A percentile compares a stretch with the other conserved stretches of the same genome.
These are phyloP conservation scores for Alcis repandata DNA, from an alignment of 2,888 invertebrate species.

Conservation along the genomic window DNA sequence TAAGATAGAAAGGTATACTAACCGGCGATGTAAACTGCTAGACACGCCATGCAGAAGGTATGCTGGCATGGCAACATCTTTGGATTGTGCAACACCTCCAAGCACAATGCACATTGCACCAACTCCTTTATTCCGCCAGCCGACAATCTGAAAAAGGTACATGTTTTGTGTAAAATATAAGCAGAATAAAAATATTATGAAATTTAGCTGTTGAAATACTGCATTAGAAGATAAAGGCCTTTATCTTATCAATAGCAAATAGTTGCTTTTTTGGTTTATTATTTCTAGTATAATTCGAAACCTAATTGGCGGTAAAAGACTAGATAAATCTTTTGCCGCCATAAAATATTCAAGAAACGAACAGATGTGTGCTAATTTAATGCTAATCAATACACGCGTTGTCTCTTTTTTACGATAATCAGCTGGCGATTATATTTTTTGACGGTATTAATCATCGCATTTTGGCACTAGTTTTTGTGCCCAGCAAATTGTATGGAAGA, in stretches of 20 bases:
- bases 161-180: too few relatives aligned
- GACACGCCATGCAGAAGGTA: slow-evolving; percentile 88
- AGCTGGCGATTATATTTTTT: slow-evolving; percentile 28
- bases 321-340: neutral
- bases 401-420: slow-evolving; percentile 34
- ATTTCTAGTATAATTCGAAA: too few relatives aligned
- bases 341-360: slow-evolving; percentile 6
- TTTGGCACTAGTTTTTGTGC: slow-evolving; percentile 34
- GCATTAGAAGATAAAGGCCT: neutral
- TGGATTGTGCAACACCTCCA: slow-evolving; percentile 85
- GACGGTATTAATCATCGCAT: slow-evolving; percentile 34
- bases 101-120: slow-evolving; percentile 87
- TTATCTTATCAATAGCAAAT: neutral
- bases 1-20: slow-evolving; percentile 33
- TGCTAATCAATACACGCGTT: slow-evolving; percentile 34
- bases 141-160: slow-evolving; percentile 56
- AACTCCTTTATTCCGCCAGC: slow-evolving; percentile 86
- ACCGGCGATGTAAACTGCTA: slow-evolving; percentile 81
- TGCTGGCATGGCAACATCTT: slow-evolving; percentile 90
- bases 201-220: neutral
- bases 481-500: slow-evolving; percentile 30
- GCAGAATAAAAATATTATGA: neutral
- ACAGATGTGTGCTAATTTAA: slow-evolving; percentile 36
- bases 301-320: too few relatives aligned
- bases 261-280: neutral